phyloP scores from a whole-genome alignment of 2,797 vertebrate species.

The Myripristis murdjan region DNA sequence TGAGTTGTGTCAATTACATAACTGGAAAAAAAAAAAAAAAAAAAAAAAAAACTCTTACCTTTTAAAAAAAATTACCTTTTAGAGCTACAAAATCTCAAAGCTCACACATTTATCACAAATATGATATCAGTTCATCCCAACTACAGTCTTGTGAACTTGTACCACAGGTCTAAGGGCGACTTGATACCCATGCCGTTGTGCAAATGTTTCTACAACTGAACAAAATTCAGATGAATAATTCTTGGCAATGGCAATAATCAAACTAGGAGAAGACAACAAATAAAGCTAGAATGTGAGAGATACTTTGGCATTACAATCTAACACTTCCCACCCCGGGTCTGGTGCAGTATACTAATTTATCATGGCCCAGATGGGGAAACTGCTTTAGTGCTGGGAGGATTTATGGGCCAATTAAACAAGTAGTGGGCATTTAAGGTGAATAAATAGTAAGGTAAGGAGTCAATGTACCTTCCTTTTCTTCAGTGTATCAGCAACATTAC shows the following conservation, averaged over 20 bases:
- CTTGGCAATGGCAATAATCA: slow-evolving; percentile 23
- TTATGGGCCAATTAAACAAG: not conserved
- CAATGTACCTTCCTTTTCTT: slow-evolving; percentile 1
- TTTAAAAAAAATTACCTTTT: slow-evolving; percentile 28
- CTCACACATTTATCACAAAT: slow-evolving; percentile 20
- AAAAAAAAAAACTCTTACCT: too few species aligned
- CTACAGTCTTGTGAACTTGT: not conserved
- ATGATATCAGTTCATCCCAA: not conserved
- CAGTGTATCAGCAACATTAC: slow-evolving; percentile 2
- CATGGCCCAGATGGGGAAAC: not conserved
- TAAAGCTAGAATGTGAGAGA: slow-evolving; percentile 63
- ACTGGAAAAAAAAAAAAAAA: slow-evolving; percentile 23
- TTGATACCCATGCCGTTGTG: slow-evolving; percentile 33
- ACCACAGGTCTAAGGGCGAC: not conserved
- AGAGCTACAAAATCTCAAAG: slow-evolving; percentile 31
- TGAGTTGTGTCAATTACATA: slow-evolving; percentile 68
- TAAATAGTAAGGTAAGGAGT: slow-evolving; percentile 5
- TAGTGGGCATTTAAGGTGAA: slow-evolving; percentile 1
- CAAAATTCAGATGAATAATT: slow-evolving; percentile 15
- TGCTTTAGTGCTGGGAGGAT: not conserved
- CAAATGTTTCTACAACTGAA: slow-evolving; percentile 41
- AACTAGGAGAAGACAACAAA: slow-evolving; percentile 32
- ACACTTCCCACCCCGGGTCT: slow-evolving; percentile 17
- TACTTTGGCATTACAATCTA: slow-evolving; percentile 76
- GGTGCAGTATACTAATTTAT: not conserved